These are phyloP conservation scores for Listronotus oregonensis DNA, from an alignment of 1,140 invertebrate genomes.

Conservation along the genomic window DNA sequence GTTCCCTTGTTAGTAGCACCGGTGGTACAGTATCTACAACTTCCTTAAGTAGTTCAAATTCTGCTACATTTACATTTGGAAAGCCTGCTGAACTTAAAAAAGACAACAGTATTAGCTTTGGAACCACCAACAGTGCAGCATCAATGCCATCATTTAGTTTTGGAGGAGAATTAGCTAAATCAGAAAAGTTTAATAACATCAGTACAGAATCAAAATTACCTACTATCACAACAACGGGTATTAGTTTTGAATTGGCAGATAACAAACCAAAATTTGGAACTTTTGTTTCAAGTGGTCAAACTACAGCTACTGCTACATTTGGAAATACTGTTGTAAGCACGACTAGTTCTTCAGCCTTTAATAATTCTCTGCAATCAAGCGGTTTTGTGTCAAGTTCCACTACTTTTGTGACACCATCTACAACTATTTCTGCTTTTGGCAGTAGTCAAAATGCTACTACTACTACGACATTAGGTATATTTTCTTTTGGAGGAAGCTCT, in stretches of 20 bases:
- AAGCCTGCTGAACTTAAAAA: slow-evolving; percentile 12
- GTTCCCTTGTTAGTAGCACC: not conserved
- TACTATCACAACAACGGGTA: not conserved
- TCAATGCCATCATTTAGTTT: not conserved
- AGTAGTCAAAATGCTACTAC: not conserved
- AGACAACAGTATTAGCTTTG: slow-evolving; percentile 11
- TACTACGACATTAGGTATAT: not conserved
- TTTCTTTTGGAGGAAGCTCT: not conserved
- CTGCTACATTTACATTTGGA: slow-evolving; percentile 14
- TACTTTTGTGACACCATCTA: not conserved
- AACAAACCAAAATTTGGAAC: not conserved
- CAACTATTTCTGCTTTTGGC: slow-evolving; percentile 11
- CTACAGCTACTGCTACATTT: not conserved
- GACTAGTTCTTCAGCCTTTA: not conserved
- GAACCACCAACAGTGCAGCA: not conserved
- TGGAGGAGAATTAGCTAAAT: not conserved
- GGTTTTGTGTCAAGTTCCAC: not conserved
- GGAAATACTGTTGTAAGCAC: not conserved
- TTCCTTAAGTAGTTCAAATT: slow-evolving; percentile 1
- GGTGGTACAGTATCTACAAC: not conserved
- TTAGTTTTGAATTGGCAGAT: slow-evolving; percentile 2
- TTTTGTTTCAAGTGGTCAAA: slow-evolving; percentile 1
- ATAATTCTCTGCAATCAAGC: not conserved
- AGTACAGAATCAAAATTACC: not conserved
- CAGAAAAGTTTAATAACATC: not conserved